phyloP scores from a whole-genome alignment of 1,140 invertebrate species.

The Zelostemma sp. region DNA sequence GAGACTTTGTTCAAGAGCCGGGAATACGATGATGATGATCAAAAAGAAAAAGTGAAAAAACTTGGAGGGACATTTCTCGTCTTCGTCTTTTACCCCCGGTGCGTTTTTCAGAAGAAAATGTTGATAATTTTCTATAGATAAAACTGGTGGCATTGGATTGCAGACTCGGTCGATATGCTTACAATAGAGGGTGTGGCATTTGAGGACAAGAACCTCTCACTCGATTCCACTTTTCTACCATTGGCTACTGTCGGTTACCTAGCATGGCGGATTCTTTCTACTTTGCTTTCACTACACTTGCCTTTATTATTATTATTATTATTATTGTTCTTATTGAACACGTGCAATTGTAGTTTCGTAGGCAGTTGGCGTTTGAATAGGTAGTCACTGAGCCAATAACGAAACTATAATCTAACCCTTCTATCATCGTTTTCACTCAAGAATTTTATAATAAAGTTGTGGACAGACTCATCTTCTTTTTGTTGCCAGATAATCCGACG shows the following conservation, averaged over 20 bases:
- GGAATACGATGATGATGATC: too few relatives aligned
- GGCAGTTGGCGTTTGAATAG: too few relatives aligned
- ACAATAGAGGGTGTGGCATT: conserved; percentile 68
- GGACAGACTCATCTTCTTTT: neutral
- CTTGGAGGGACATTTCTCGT: too few relatives aligned
- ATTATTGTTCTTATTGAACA: neutral
- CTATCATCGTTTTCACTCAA: too few relatives aligned
- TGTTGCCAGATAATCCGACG: neutral
- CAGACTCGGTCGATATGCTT: conserved; percentile 60
- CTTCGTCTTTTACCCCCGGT: too few relatives aligned
- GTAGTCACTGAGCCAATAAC: too few relatives aligned
- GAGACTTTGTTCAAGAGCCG: neutral
- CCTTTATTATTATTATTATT: neutral
- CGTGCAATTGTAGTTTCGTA: neutral
- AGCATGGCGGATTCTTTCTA: conserved; percentile 57
- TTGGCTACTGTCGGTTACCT: conserved; percentile 62
- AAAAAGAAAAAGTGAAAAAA: too few relatives aligned
- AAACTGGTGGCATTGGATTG: conserved; percentile 5
- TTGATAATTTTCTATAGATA: neutral
- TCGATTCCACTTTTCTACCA: conserved; percentile 54
- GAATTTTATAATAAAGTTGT: too few relatives aligned
- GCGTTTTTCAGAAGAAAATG: too few relatives aligned
- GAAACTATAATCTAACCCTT: too few relatives aligned
- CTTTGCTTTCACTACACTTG: conserved; percentile 22
- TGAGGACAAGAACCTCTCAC: conserved; percentile 59